Evolutionary conservation across 2,888 invertebrate species (phyloP), one percentile per base, ranked within the genome.

Genomic region (Dexiosoma caninum): DNA sequence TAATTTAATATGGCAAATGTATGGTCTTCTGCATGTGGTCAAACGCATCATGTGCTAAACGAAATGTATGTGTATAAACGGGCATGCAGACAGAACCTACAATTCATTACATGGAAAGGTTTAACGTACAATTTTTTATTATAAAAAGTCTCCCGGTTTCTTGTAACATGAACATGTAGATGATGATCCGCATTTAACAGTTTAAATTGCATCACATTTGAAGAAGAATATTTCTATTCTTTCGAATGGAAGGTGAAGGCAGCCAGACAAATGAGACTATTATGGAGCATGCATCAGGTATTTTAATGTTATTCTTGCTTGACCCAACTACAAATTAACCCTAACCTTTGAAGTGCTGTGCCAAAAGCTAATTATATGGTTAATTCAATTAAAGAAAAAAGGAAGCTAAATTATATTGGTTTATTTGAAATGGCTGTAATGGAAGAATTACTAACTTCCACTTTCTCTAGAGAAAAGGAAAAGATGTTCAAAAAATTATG

Each of bases 141-240:
- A 19, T 19, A 42, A 21, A 77, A 71, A 71, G 19, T 78, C 64
- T 71, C 64, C 64, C 57, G 77, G 70, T 70, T 64, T 71, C 64
- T 44, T 16, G 6, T 40, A 49, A 9, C 21, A 51, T 16, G 30
- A 40, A 75, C 66, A 16, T 59, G 59, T 9, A 16, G 40, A 57
- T 10, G 42, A 32, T 78, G 40, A 57, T 78, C 57, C 64, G 30
- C 57, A 57, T 64, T 64, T 71, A 78, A 78, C 77, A 70, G 70
- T 77, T 64, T 64, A 32, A 57, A 78, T 57, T 71, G 16, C 40
- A 16, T 57, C 21, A 70, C 55, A 57, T 71, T 70, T 71, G 42
- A 64, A 42, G 12, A 49, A 49, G 19, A 77, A 74, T 42, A 30
- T 62, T 46, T 76, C 55, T 62, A 16, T 40, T 10, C 30, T 53